Evolutionary conservation across 2,797 vertebrate genomes (phyloP).

Genomic region (Clamator glandarius): DNA sequence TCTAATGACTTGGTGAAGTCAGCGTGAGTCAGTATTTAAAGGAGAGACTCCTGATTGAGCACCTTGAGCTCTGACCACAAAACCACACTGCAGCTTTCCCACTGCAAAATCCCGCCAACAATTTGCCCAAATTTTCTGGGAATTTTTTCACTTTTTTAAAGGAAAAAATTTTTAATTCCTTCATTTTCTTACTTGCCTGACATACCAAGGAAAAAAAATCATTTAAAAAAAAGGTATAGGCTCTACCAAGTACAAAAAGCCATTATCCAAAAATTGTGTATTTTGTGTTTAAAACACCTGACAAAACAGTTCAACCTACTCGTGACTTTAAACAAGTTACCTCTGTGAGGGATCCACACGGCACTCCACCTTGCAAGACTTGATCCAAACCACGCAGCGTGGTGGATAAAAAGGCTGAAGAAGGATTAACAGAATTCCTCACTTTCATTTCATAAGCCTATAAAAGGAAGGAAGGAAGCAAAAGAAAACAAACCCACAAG

Average conservation of each 20-base stretch:
- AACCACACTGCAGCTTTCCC: neutral
- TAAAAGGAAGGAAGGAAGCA: neutral
- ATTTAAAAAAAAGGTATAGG: neutral
- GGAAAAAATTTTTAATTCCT: neutral
- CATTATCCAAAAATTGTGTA: neutral
- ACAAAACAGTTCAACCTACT: neutral
- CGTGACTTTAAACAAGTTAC: slow-evolving; percentile 60
- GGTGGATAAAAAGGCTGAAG: slow-evolving; percentile 77
- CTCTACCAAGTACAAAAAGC: neutral
- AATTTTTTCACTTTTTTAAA: neutral
- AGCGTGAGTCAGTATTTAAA: neutral
- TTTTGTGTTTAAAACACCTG: neutral
- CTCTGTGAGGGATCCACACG: slow-evolving; percentile 86
- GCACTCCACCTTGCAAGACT: slow-evolving; percentile 82
- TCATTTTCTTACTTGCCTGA: neutral
- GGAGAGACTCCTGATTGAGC: neutral
- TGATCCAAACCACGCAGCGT: slow-evolving; percentile 78
- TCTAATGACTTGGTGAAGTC: neutral
- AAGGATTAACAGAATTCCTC: slow-evolving; percentile 34
- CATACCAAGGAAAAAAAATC: too few relatives aligned
- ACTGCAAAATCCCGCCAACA: neutral
- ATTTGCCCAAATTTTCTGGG: neutral
- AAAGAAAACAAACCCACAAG: neutral
- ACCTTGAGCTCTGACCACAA: neutral
- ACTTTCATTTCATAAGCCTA: slow-evolving; percentile 80